Conservation (phyloP, 2,888 invertebrate species). For the Linnaemya vulpina region DNA sequence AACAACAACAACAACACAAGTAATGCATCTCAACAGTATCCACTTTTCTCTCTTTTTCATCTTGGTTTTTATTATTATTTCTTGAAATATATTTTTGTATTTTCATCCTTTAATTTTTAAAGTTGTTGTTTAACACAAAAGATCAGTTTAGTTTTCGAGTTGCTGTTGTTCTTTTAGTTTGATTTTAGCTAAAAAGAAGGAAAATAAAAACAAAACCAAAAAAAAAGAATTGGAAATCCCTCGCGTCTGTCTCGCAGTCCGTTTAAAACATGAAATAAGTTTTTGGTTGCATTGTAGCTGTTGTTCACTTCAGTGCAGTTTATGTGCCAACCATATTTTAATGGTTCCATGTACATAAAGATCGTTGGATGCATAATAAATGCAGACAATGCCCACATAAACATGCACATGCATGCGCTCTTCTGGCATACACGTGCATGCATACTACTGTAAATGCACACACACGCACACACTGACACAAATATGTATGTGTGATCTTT, state of each 20-base stretch:
- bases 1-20: slow-evolving; percentile 38
- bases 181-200: slow-evolving; percentile 44
- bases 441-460: neutral
- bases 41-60: slow-evolving; percentile 42
- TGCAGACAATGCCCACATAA: slow-evolving; percentile 21
- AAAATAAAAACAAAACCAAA: too few relatives aligned
- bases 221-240: slow-evolving; percentile 49
- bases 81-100: neutral
- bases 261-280: slow-evolving; percentile 56
- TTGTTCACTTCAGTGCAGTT: slow-evolving; percentile 44
- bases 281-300: slow-evolving; percentile 39
- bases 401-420: neutral
- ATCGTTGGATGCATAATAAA: slow-evolving; percentile 61
- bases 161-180: slow-evolving; percentile 47
- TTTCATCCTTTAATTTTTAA: slow-evolving; percentile 19
- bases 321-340: slow-evolving; percentile 52
- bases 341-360: slow-evolving; percentile 51
- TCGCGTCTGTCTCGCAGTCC: slow-evolving; percentile 48
- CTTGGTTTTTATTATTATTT: slow-evolving; percentile 40
- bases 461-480: neutral
- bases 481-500: neutral
- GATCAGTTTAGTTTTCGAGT: slow-evolving; percentile 60
- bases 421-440: neutral
- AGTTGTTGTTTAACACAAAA: slow-evolving; percentile 62
- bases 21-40: slow-evolving; percentile 62